Percentiles rank a stretch among this genome's conserved stretches.
Evolutionary conservation across 2,888 invertebrate species (phyloP).

Genomic region (Odontocolon sp.): DNA sequence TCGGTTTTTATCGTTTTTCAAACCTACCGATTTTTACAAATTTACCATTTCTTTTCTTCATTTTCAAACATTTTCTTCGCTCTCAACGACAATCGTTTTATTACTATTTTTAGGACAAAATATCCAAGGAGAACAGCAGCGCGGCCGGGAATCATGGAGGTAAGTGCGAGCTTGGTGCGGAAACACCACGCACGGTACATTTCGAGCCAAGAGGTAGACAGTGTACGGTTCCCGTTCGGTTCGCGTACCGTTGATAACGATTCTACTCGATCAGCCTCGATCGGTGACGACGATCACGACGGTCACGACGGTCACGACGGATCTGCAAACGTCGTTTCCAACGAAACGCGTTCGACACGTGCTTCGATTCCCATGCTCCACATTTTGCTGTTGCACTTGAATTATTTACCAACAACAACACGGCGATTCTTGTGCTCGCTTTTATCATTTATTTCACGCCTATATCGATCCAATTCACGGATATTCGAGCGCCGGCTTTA

Average conservation of each 20-base stretch:
- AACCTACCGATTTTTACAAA: neutral
- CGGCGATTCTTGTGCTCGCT: no score
- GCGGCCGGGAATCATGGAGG: constrained; percentile 79
- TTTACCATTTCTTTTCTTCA: neutral
- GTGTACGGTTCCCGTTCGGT: neutral
- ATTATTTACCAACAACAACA: constrained; percentile 48
- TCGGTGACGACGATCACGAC: no score
- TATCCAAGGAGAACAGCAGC: constrained; percentile 78
- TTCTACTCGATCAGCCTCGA: no score
- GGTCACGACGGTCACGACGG: constrained; percentile 5
- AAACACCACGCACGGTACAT: neutral
- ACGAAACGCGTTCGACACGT: constrained; percentile 56
- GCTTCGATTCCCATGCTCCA: constrained; percentile 61
- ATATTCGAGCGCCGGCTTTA: no score
- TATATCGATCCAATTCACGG: no score
- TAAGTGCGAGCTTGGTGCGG: constrained; percentile 67
- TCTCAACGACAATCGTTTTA: constrained; percentile 55
- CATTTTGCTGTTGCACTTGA: constrained; percentile 38
- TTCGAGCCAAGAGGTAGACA: constrained; percentile 1
- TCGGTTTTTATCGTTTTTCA: neutral
- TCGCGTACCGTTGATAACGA: neutral
- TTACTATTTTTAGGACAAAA: constrained; percentile 76
- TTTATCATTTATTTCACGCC: neutral
- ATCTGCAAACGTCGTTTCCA: constrained; percentile 16
- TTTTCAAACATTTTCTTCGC: neutral